phyloP scores from a whole-genome alignment of 2,113 vertebrate species.

The Charina bottae region DNA sequence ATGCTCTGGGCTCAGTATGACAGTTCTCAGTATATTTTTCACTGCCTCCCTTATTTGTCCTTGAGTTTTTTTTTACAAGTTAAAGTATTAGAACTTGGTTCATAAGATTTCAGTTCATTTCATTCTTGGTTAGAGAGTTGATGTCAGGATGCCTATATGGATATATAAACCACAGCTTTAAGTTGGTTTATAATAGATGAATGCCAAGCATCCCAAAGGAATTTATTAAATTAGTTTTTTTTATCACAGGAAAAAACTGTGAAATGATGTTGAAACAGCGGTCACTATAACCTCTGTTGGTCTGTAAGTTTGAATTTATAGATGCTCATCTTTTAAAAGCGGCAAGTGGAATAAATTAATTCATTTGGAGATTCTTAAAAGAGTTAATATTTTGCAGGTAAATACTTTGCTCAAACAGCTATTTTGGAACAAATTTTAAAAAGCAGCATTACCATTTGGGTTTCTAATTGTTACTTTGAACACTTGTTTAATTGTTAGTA shows the following conservation, averaged over 20 bases:
- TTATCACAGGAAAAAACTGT: neutral
- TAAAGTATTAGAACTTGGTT: neutral
- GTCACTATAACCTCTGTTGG: neutral
- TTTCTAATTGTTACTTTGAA: neutral
- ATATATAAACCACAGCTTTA: neutral
- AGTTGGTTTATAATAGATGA: neutral
- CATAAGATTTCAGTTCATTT: neutral
- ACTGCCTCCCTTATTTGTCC: neutral
- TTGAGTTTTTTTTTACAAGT: neutral
- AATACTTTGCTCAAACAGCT: neutral
- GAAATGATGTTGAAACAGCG: neutral
- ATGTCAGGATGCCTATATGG: neutral
- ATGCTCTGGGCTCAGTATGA: neutral
- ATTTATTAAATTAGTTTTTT: neutral
- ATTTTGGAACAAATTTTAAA: neutral
- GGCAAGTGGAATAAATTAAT: neutral
- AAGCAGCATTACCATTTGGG: neutral
- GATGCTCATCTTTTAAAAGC: neutral
- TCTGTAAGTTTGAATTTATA: neutral
- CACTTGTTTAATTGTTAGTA: neutral
- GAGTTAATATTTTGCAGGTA: neutral
- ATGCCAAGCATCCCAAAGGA: neutral
- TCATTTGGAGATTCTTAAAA: neutral
- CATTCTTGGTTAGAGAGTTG: neutral
- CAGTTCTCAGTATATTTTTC: neutral